Evolutionary conservation across 2,888 invertebrate genomes (phyloP).

Genomic region (Anticlea derivata): DNA sequence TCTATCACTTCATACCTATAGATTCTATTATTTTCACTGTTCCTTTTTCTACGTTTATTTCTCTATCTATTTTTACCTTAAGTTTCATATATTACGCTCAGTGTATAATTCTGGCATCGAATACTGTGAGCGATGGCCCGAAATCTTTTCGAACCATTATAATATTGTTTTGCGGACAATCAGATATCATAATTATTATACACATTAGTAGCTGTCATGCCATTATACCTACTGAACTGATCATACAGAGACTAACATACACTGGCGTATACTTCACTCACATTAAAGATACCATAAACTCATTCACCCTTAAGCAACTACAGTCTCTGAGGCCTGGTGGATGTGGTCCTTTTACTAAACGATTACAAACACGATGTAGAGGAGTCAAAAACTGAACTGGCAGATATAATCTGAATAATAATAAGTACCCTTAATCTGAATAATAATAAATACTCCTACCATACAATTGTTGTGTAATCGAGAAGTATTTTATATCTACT

Average conservation of each 20-base stretch:
- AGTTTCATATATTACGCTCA: constrained; percentile 72
- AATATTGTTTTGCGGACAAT: constrained; percentile 40
- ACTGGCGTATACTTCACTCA: constrained; percentile 81
- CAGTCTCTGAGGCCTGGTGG: constrained; percentile 71
- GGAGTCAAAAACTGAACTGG: constrained; percentile 24
- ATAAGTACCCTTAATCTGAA: neutral
- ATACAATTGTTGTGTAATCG: constrained; percentile 54
- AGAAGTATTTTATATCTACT: constrained; percentile 52
- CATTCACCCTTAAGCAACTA: constrained; percentile 76
- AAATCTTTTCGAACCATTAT: constrained; percentile 52
- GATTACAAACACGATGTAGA: constrained; percentile 51
- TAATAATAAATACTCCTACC: neutral
- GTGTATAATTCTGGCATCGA: constrained; percentile 62
- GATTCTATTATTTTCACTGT: constrained; percentile 72
- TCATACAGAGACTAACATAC: constrained; percentile 74
- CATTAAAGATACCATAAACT: constrained; percentile 72
- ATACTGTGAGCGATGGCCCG: constrained; percentile 47
- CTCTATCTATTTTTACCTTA: constrained; percentile 55
- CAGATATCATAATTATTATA: constrained; percentile 46
- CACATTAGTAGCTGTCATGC: constrained; percentile 75
- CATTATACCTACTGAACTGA: constrained; percentile 65
- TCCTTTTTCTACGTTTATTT: constrained; percentile 62
- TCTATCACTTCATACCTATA: constrained; percentile 79
- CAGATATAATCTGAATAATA: neutral
- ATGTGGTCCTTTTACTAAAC: constrained; percentile 68